These are phyloP conservation scores for Ammodramus savannarum DNA, from an alignment of 2,113 vertebrate species.

Conservation along the genomic window DNA sequence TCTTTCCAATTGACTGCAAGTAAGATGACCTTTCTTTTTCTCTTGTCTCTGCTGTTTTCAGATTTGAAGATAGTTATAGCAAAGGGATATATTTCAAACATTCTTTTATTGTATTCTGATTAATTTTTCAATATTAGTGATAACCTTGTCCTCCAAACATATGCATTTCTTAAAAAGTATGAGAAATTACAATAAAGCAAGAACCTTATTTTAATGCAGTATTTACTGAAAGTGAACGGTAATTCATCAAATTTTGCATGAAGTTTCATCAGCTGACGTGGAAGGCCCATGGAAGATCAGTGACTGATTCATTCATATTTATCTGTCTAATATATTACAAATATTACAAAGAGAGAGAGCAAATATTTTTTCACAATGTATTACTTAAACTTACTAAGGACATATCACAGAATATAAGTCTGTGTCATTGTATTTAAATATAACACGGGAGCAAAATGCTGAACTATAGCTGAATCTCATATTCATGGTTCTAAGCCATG, in stretches of 20 bases:
- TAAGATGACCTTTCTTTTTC: not conserved
- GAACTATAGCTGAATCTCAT: not conserved
- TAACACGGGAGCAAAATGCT: not conserved
- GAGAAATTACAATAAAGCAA: not conserved
- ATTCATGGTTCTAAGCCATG: not conserved
- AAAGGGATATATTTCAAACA: not conserved
- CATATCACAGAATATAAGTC: not conserved
- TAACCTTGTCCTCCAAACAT: not conserved
- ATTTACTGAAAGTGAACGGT: not conserved
- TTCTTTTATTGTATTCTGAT: not conserved
- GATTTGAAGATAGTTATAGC: not conserved
- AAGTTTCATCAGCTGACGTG: not conserved
- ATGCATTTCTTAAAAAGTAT: fast-evolving
- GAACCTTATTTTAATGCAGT: not conserved
- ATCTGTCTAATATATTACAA: not conserved
- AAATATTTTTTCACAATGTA: not conserved
- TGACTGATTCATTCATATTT: not conserved
- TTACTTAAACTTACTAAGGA: not conserved
- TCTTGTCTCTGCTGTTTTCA: not conserved
- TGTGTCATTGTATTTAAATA: not conserved
- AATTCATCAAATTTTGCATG: not conserved
- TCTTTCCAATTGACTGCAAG: not conserved
- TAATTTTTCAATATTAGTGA: not conserved
- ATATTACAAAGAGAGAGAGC: not conserved
- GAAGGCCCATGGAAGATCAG: not conserved